Base-by-base conservation (phyloP, 2,888 invertebrate species). In the Acrobeloides nanus region DNA sequence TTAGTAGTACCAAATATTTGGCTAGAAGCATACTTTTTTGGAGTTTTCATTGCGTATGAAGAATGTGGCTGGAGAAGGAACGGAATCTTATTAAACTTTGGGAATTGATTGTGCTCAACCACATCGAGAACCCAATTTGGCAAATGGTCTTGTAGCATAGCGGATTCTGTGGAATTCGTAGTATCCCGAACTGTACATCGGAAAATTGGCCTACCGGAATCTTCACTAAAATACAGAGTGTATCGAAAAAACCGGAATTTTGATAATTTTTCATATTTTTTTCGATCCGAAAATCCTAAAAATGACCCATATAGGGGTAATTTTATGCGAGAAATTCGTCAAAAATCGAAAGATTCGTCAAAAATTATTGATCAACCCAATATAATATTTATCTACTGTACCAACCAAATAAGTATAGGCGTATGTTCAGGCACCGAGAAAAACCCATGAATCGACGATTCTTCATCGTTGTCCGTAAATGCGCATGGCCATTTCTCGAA, bases 41-140 rank as follows among this genome's bases (percentile, higher is more conserved):
- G 75, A 60, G 80, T 80, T 73, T 84, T 84, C 38, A 81, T 83
- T 38, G 81, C 78, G 24, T 81, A 80, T 53, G 82, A 84, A 24
- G 87, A 83, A 79, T 95, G 90, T n/a, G 93, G 89, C 66, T 89
- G 83, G 45, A 97, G 81, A 75, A 88, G 90, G 77, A 99, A 97
- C 23, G 95, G 88, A 74, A 97, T 84, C 80, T 95, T 97, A 64
- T 87, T 87, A 68, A 93, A 87, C 76, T 92, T 90, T 1, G 92
- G 93, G 57, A 87, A 82, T 60, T 86, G 87, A 78, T 75, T 77
- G 74, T 77, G 72, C 41, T 75, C 74, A 39, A 71, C 64, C 15
- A 69, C 63, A 38, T 68, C 64, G 18, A 53, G 84, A 12, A 67
- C 65, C 66, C 66, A 68, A 8, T 51, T 47, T 0, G 67, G 67